Base-by-base conservation (phyloP, 92 coral and sea anemone species). In the Epizoanthus stellaris region DNA sequence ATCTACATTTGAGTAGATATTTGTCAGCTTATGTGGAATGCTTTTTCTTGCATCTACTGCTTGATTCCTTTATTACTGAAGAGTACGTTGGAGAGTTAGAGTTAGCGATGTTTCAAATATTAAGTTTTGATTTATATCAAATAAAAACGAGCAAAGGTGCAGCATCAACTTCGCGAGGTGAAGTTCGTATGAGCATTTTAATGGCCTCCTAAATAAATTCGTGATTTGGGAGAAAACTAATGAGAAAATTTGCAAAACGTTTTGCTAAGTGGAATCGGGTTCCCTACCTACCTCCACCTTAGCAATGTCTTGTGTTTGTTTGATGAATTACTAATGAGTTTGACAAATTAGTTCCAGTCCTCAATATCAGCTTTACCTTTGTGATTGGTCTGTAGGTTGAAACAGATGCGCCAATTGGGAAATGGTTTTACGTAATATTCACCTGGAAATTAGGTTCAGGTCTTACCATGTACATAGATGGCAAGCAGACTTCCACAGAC, bases 371-470 rank as follows among this genome's bases (percentile, higher is more conserved):
- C 23, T 10, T 21, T 70, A 19, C 23, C 53, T 81, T 42, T 45
- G 4, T 30, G 14, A 9, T 11, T 52, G 47, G 57, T 17, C 71
- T 63, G 4, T 73, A 96, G 98, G 93, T 91, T 36, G 98, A 94
- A 75, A 70, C 94, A 40, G 94, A 92, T 67, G 88, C 91, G 20
- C 80, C 77, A 12, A 89, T 91, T 64, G 91, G 89, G 83, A 73
- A 90, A 47, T 97, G 99, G 99, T 66, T 93, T 6, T 94, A 97
- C 84, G 85, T 90, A 1, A 80, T 91, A 11, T 80, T 95, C 54
- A 91, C 98, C 30, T 97, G 99, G 99, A 87, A 91, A 67, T 60
- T 61, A 68, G 86, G 89, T 56, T 54, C 70, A 57, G 99, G 99
- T 3, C 84, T 97, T 19, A 47, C 62, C 10, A 77, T 97, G 82